These are phyloP conservation scores for Glomeris maerens DNA, from an alignment of 1,140 invertebrate species.

Conservation along the genomic window DNA sequence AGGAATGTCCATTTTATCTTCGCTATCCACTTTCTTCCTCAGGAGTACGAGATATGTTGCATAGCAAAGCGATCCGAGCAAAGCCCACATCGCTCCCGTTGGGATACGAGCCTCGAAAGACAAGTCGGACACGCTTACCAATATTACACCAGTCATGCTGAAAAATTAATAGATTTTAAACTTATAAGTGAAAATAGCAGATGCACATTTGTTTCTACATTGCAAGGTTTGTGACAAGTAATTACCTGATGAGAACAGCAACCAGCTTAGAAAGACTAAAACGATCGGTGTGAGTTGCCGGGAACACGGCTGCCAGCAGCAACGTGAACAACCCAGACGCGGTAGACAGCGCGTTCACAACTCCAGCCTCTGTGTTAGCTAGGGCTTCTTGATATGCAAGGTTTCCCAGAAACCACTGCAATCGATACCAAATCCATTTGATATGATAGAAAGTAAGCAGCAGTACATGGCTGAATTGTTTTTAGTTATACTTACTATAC, in stretches of 20 bases:
- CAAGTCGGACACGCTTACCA: conserved; percentile 55
- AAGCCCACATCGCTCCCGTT: conserved; percentile 53
- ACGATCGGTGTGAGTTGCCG: conserved; percentile 55
- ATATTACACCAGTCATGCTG: conserved; percentile 60
- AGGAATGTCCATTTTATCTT: conserved; percentile 75
- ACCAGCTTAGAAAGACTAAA: conserved; percentile 64
- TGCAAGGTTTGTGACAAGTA: neutral
- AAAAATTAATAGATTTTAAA: conserved; percentile 12
- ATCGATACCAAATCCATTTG: conserved; percentile 17
- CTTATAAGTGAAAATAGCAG: neutral
- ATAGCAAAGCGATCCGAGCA: conserved; percentile 70
- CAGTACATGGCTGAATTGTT: too few species aligned
- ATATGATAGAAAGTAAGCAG: neutral
- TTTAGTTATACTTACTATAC: conserved; percentile 60
- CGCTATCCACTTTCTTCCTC: conserved; percentile 60
- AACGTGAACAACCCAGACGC: conserved; percentile 71
- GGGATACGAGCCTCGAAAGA: conserved; percentile 39
- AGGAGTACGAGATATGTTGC: conserved; percentile 69
- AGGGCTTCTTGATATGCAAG: conserved; percentile 67
- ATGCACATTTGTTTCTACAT: too few species aligned
- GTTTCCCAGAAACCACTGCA: conserved; percentile 68
- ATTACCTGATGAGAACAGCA: conserved; percentile 47
- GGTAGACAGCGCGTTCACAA: conserved; percentile 66
- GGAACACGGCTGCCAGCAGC: conserved; percentile 61
- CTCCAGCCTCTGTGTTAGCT: conserved; percentile 51